Base-by-base conservation (phyloP, 1,140 invertebrate species). In the Saccostrea glomerata region DNA sequence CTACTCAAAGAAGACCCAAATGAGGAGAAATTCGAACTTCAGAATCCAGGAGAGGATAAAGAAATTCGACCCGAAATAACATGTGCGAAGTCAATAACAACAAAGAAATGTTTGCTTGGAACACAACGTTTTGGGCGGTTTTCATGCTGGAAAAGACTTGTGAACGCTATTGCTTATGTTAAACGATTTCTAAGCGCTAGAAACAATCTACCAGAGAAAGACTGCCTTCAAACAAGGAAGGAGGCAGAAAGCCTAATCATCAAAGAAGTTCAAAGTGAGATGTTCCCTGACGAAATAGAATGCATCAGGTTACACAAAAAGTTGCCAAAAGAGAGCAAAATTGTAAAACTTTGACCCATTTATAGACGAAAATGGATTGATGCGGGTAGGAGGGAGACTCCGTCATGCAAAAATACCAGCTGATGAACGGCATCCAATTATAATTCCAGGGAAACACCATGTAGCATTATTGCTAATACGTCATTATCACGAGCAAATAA, bases 321-420 rank as follows among this genome's bases (percentile, higher is more conserved):
- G 54, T 3, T 86, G 0, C 20, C 82, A n/a, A 87, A 82, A 66
- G 63, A 70, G 4, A 86, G 85, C 55, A 20, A 13, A 70, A 30
- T 88, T n/a, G 40, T 17, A 15, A n/a, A 9, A 47, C 4, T 60
- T 91, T 0, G 25, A 58, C 13, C 85, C 87, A 17, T 86, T 55
- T 20, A 20, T 90, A 12, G 84, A 90, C 77, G 12, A 5, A 17
- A 17, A 87, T 25, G 73, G 84, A 17, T 47, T 89, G 9, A 54
- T 87, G 23, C 55, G 89, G 7, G 73, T 89, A 13, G 89, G 86
- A 13, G 89, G 89, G 36, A 13, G 86, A n/a, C 63, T 89, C 73
- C 23, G 70, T 25, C 70, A 40, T 25, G 23, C 70, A 25, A 25
- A 77, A 77, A 77, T 77, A 77, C 36, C 70, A 77, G 23, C 12